phyloP scores from a whole-genome alignment of 2,797 vertebrate genomes.

The Lycodopsis pacificus region DNA sequence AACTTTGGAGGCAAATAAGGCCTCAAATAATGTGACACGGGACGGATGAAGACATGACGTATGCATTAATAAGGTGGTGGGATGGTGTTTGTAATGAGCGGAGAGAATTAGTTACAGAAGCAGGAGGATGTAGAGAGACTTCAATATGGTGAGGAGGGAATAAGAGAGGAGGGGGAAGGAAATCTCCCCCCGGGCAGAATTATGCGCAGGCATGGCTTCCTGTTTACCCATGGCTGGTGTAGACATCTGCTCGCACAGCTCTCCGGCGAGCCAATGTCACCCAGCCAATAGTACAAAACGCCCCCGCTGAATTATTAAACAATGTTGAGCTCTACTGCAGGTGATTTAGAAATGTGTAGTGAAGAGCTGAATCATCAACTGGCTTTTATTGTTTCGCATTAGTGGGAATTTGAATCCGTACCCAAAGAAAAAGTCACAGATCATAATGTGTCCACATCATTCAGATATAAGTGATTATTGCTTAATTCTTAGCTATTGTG shows the following conservation, averaged over 20 bases:
- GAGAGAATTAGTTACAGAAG: conserved; percentile 18
- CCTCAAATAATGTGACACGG: background rate
- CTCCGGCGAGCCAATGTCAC: conserved; percentile 73
- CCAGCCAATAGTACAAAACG: conserved; percentile 69
- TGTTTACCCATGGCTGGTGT: conserved; percentile 74
- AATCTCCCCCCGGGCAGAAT: conserved; percentile 61
- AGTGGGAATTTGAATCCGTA: background rate
- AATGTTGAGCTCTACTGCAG: conserved; percentile 55
- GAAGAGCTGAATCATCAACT: conserved; percentile 1
- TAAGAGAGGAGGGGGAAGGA: conserved; percentile 52
- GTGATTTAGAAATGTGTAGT: conserved; percentile 28
- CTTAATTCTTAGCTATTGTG: background rate
- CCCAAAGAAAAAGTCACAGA: background rate
- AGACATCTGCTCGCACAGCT: conserved; percentile 84
- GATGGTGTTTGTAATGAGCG: conserved; percentile 31
- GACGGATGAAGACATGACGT: conserved; percentile 4
- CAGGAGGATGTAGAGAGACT: conserved; percentile 23
- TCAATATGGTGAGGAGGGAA: conserved; percentile 35
- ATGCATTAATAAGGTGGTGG: conserved; percentile 1
- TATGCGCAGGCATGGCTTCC: conserved; percentile 64
- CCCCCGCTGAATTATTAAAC: conserved; percentile 72
- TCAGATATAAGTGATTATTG: background rate
- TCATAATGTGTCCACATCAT: background rate
- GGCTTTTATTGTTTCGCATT: background rate
- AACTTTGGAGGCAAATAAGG: background rate